These are phyloP conservation scores for Heliconius congener DNA, from an alignment of 1,140 invertebrate species.

Conservation along the genomic window DNA sequence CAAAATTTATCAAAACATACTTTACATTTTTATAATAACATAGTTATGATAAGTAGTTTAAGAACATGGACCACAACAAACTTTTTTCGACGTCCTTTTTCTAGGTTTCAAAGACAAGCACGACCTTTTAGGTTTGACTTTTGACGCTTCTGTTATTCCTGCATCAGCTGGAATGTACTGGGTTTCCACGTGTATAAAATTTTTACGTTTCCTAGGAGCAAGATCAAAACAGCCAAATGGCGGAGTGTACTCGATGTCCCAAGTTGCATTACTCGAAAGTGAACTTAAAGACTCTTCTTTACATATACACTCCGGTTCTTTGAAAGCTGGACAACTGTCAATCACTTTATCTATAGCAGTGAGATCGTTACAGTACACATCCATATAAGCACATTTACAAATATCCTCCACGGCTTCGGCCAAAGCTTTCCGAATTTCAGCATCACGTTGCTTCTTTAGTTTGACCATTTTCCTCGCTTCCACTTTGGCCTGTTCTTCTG, in stretches of 20 bases:
- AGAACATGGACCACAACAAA: slow-evolving; percentile 47
- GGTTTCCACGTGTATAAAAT: slow-evolving; percentile 70
- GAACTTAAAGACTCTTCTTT: slow-evolving; percentile 70
- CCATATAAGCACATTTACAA: slow-evolving; percentile 79
- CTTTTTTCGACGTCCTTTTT: slow-evolving; percentile 46
- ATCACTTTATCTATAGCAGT: slow-evolving; percentile 74
- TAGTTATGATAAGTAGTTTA: background rate
- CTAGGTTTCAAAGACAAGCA: slow-evolving; percentile 53
- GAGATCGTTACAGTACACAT: slow-evolving; percentile 76
- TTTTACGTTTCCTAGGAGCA: slow-evolving; percentile 58
- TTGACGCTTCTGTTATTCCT: slow-evolving; percentile 55
- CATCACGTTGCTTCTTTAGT: slow-evolving; percentile 69
- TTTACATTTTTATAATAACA: background rate
- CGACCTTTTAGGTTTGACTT: slow-evolving; percentile 54
- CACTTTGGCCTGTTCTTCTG: slow-evolving; percentile 72
- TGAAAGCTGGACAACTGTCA: slow-evolving; percentile 71
- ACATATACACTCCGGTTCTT: slow-evolving; percentile 72
- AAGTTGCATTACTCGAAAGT: slow-evolving; percentile 73
- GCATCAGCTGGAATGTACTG: slow-evolving; percentile 70
- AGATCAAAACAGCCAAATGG: slow-evolving; percentile 75
- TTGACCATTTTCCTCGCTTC: slow-evolving; percentile 75
- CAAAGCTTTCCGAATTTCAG: slow-evolving; percentile 72
- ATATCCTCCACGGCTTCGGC: slow-evolving; percentile 74
- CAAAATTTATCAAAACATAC: background rate
- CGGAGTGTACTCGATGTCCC: slow-evolving; percentile 78